Base-by-base conservation (phyloP, 92 coral and sea anemone genomes). In the Bergia puertoricense region DNA sequence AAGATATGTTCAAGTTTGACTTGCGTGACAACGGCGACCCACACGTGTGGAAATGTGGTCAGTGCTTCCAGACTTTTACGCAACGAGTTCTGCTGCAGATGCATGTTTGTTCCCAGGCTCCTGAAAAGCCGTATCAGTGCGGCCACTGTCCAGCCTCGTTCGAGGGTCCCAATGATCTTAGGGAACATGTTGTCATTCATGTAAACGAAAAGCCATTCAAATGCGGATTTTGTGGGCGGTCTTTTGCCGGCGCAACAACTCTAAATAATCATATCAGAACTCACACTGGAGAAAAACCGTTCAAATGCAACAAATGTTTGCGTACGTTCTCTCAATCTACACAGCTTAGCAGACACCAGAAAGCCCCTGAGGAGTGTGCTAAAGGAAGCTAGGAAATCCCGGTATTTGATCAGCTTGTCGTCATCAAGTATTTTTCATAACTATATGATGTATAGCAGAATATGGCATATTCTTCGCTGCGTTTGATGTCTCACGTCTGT, bases 231-330 rank as follows among this genome's bases (percentile, higher is more conserved):
- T 97, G 99, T 81, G 97, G 97, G 81, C 96, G 99, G 73, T 94
- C 99, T 39, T 97, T 97, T 66, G 93, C 98, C n/a, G 99, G 99
- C n/a, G 96, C 99, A 18, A 97, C 99, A 76, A 97, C 99, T 0
- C 92, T 97, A 46, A 95, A 94, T 86, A 97, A 97, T 90, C 99
- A 97, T 88, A 97, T 97, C 40, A 85, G 99, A 68, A 97, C 99
- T 54, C 99, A 97, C 86, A 97, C 99, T 20, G 99, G 99, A 30
- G 99, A 97, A 89, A 95, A 95, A 77, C 99, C 99, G 36, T 97
- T 97, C 86, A 97, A 91, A 78, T 97, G 99, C 89, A 85, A 90
- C 42, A 97, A 95, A 59, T 97, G 99, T 76, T 92, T 87, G 56
- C 93, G 92, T 66, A 82, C 91, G 40, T 97, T 97, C 86, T 92